These are phyloP conservation scores for Parnassius mnemosyne DNA, from an alignment of 2,888 invertebrate species.

Conservation along the genomic window DNA sequence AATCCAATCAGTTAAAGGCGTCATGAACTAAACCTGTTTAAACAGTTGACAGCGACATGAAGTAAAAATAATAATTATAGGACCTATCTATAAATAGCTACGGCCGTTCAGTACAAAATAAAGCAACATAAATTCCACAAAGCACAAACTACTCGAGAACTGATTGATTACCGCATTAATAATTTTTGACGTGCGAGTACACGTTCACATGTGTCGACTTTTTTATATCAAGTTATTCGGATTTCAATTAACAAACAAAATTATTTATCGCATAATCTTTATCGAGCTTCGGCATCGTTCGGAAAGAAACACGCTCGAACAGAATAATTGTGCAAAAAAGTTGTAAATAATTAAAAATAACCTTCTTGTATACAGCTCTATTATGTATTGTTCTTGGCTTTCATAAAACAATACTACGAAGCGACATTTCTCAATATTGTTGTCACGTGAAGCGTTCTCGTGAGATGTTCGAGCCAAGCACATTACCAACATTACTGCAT, in stretches of 20 bases:
- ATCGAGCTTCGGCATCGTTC: constrained; percentile 2
- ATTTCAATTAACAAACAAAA: constrained; percentile 32
- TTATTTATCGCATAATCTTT: constrained; percentile 12
- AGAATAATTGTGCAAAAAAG: constrained; percentile 18
- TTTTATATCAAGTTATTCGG: constrained; percentile 16
- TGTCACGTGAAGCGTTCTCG: constrained; percentile 46
- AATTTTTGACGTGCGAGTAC: constrained; percentile 16
- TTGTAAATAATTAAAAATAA: constrained; percentile 26
- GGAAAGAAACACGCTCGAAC: constrained; percentile 1
- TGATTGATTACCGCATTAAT: constrained; percentile 25
- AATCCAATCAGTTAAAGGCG: not conserved
- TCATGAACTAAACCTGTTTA: not conserved
- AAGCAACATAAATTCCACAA: constrained; percentile 16
- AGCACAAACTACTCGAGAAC: constrained; percentile 15
- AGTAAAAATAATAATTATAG: constrained; percentile 4
- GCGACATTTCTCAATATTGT: constrained; percentile 72
- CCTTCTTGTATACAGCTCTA: constrained; percentile 59
- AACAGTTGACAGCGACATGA: not conserved
- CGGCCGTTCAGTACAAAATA: constrained; percentile 9
- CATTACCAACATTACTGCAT: constrained; percentile 23
- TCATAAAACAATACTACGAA: constrained; percentile 63
- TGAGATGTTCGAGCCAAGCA: constrained; percentile 42
- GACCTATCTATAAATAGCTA: constrained; percentile 11
- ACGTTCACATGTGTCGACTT: constrained; percentile 9
- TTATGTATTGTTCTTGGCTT: constrained; percentile 71